These are phyloP conservation scores for Montipora efflorescens DNA, from an alignment of 64 coral and sea anemone species.

Conservation along the genomic window DNA sequence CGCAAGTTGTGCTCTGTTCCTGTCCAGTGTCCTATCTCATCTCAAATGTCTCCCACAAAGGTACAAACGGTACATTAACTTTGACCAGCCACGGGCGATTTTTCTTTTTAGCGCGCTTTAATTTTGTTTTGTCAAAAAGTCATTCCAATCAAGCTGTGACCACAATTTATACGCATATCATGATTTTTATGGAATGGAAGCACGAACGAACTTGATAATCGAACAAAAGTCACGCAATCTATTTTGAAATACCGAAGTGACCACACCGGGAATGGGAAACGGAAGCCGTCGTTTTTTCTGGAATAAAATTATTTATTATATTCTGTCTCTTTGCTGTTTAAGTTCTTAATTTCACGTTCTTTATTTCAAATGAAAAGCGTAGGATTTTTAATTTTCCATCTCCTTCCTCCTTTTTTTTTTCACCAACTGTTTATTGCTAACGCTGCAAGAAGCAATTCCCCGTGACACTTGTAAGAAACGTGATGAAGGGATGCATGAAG, in stretches of 20 bases:
- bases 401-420: not conserved
- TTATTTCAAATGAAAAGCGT: not conserved
- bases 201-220: no score
- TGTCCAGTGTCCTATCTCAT: not conserved
- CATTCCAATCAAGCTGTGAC: constrained; percentile 9
- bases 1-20: not conserved
- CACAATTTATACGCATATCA: not conserved
- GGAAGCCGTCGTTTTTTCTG: no score
- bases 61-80: not conserved
- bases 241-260: no score
- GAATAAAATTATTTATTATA: not conserved
- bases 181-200: no score
- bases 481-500: not conserved
- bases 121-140: not conserved
- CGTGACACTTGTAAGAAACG: not conserved
- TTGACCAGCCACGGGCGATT: not conserved
- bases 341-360: not conserved
- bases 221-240: not conserved
- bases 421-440: not conserved
- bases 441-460: not conserved
- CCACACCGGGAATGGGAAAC: no score
- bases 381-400: not conserved
- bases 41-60: not conserved
- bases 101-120: not conserved
- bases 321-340: not conserved